Conservation (phyloP, 2,888 invertebrate species). For the Cremastinae sp. region DNA sequence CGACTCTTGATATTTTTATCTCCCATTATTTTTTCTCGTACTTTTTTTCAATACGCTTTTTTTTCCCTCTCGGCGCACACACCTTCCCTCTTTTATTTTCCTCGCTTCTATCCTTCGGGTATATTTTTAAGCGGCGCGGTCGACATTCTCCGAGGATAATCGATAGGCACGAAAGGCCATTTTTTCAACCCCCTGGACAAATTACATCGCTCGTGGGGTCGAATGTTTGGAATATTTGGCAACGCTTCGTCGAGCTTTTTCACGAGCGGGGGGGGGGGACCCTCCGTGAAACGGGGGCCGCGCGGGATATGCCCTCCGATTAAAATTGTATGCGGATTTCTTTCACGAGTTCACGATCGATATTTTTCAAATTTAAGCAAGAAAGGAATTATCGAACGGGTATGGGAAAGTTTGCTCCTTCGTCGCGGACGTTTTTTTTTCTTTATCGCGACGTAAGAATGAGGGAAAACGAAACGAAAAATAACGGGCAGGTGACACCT, state of each 20-base stretch:
- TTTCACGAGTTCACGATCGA: neutral
- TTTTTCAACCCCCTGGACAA: neutral
- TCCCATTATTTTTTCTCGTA: slow-evolving; percentile 52
- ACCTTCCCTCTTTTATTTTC: slow-evolving; percentile 49
- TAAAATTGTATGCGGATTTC: neutral
- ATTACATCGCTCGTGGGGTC: slow-evolving; percentile 3
- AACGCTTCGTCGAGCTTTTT: slow-evolving; percentile 29
- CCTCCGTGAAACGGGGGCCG: neutral
- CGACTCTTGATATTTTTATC: slow-evolving; percentile 11
- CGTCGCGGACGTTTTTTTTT: too few species aligned
- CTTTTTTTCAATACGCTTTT: slow-evolving; percentile 36
- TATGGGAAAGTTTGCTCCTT: too few species aligned
- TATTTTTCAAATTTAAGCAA: neutral
- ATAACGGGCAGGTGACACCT: slow-evolving; percentile 59
- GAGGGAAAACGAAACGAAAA: slow-evolving; percentile 10
- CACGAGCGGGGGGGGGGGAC: slow-evolving; percentile 2
- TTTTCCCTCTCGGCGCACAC: slow-evolving; percentile 47
- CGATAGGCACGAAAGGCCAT: neutral
- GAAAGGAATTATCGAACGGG: neutral
- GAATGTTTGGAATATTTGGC: slow-evolving; percentile 28
- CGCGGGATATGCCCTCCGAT: neutral
- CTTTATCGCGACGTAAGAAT: too few species aligned
- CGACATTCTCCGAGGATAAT: neutral
- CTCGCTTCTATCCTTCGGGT: neutral
- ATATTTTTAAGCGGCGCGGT: neutral